Evolutionary conservation across 2,888 invertebrate genomes (phyloP).

Genomic region (Aphidoletes aphidimyza): DNA sequence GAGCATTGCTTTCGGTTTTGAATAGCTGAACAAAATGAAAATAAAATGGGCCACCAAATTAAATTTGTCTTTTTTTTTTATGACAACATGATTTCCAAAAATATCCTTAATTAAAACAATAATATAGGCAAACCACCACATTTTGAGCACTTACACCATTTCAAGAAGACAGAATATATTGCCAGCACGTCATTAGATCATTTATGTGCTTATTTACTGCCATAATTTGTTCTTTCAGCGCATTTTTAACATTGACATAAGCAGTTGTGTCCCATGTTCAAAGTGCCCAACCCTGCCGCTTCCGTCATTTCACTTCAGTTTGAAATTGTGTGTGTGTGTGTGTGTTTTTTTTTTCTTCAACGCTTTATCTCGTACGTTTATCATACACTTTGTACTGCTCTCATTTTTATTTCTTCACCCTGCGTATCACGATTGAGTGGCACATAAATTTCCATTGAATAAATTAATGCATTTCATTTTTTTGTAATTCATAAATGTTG

Average conservation of each 20-base stretch:
- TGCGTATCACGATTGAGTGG: neutral
- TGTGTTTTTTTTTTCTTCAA: neutral
- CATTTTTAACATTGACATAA: neutral
- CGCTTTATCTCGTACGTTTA: neutral
- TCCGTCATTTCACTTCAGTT: too few relatives aligned
- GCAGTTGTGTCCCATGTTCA: too few relatives aligned
- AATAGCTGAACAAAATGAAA: neutral
- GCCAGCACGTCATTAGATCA: neutral
- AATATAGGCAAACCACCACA: neutral
- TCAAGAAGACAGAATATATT: neutral
- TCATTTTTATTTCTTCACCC: neutral
- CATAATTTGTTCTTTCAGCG: slow-evolving; percentile 24
- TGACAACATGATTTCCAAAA: slow-evolving; percentile 15
- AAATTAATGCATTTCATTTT: neutral
- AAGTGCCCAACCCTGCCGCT: too few relatives aligned
- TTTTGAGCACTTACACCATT: neutral
- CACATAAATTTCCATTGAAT: too few relatives aligned
- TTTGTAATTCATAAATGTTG: neutral
- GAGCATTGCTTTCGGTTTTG: neutral
- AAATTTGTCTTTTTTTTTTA: neutral
- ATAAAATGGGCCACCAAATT: slow-evolving; percentile 7
- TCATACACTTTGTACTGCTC: too few relatives aligned
- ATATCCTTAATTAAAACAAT: slow-evolving; percentile 23
- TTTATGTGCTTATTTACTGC: neutral
- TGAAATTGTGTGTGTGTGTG: too few relatives aligned